These are phyloP conservation scores for Agonopterix subpropinquella DNA, from an alignment of 2,888 invertebrate species.

Conservation along the genomic window DNA sequence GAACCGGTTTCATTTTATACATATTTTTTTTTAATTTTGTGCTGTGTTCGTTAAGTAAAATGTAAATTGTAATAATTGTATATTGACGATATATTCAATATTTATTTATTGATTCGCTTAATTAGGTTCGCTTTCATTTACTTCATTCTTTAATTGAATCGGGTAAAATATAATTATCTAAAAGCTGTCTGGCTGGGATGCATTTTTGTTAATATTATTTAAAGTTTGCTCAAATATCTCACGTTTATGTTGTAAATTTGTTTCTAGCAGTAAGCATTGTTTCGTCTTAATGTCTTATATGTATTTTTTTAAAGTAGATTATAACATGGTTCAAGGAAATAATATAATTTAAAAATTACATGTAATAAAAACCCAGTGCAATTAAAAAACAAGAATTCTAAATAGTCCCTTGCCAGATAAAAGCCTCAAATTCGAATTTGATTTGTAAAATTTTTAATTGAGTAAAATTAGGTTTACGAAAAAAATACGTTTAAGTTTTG, in stretches of 20 bases:
- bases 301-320: constrained; percentile 24
- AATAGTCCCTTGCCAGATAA: constrained; percentile 62
- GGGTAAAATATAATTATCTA: constrained; percentile 37
- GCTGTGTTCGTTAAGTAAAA: constrained; percentile 72
- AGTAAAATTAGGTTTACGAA: constrained; percentile 47
- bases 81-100: constrained; percentile 70
- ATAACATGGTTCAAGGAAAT: neutral
- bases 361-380: constrained; percentile 11
- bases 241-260: constrained; percentile 56
- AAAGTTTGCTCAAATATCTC: constrained; percentile 63
- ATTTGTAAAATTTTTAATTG: constrained; percentile 45
- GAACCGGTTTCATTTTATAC: constrained; percentile 57
- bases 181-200: constrained; percentile 66
- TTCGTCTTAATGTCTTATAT: constrained; percentile 13
- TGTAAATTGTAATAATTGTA: constrained; percentile 75
- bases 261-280: constrained; percentile 47
- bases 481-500: constrained; percentile 54
- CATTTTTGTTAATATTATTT: constrained; percentile 41
- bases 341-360: neutral
- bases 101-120: constrained; percentile 72
- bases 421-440: constrained; percentile 38
- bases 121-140: constrained; percentile 53
- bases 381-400: constrained; percentile 9
- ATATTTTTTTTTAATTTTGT: constrained; percentile 54
- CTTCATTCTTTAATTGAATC: constrained; percentile 37